A percentile compares a stretch with the other conserved stretches of the same genome.
Conservation (phyloP, 1,140 invertebrate species). For the Antheraea pernyi region DNA sequence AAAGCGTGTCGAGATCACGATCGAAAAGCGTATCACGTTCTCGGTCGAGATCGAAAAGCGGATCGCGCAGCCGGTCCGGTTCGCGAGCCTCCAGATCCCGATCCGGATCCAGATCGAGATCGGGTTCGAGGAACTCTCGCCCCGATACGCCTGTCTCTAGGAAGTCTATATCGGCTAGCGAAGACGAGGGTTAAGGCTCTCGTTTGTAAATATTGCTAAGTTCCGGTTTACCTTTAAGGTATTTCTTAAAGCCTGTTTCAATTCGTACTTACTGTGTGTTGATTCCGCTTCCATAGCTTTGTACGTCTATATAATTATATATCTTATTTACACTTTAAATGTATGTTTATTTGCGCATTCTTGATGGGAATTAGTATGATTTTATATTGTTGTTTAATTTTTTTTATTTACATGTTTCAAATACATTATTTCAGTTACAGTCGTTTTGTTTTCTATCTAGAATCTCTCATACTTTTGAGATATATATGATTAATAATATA, state of each 20-base stretch:
- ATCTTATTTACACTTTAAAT: no score
- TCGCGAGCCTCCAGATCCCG: slow-evolving; percentile 35
- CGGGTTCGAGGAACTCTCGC: slow-evolving; percentile 61
- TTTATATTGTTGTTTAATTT: neutral
- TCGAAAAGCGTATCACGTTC: slow-evolving; percentile 65
- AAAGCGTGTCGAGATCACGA: slow-evolving; percentile 45
- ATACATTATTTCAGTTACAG: no score
- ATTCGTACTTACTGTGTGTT: neutral
- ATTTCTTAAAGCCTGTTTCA: neutral
- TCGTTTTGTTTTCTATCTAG: no score
- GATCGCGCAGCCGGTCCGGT: slow-evolving; percentile 55
- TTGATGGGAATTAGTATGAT: no score
- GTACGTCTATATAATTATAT: no score
- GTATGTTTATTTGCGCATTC: no score
- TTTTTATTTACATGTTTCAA: no score
- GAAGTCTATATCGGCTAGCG: slow-evolving; percentile 78
- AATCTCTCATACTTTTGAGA: no score
- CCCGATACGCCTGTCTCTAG: slow-evolving; percentile 76
- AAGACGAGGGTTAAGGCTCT: slow-evolving; percentile 62
- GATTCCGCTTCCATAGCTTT: no score
- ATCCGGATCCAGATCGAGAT: slow-evolving; percentile 58
- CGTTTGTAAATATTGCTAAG: slow-evolving; percentile 22
- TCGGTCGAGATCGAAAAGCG: slow-evolving; percentile 50
- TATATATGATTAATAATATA: no score
- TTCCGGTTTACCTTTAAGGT: slow-evolving; percentile 15